phyloP scores from a whole-genome alignment of 2,113 vertebrate genomes.

The Elaphurus davidianus region DNA sequence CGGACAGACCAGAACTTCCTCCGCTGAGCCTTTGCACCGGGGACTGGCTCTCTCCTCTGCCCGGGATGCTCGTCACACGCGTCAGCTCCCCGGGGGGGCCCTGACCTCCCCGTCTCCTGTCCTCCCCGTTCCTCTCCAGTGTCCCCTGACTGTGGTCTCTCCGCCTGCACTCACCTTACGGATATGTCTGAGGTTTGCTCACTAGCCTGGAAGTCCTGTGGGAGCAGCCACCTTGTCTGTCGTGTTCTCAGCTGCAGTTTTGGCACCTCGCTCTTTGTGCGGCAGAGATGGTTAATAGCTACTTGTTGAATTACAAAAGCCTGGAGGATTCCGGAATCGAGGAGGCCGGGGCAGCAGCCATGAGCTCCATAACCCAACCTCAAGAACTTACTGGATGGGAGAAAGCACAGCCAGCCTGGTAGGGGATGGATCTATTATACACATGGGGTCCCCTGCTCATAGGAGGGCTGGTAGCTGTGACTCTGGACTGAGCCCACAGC shows the following conservation, averaged over 20 bases:
- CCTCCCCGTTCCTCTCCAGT: neutral
- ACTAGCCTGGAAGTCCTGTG: neutral
- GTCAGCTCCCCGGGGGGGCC: neutral
- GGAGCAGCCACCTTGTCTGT: neutral
- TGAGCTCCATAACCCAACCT: neutral
- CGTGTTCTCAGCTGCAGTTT: too few species aligned
- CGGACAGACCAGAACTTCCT: neutral
- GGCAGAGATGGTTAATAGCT: neutral
- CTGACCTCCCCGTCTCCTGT: neutral
- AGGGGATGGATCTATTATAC: neutral
- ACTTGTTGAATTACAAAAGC: neutral
- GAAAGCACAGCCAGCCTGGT: neutral
- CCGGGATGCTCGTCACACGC: neutral
- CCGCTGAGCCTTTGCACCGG: neutral
- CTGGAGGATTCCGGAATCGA: neutral
- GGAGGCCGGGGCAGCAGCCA: neutral
- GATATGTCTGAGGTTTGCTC: neutral
- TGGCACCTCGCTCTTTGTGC: neutral
- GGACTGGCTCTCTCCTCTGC: neutral
- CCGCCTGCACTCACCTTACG: fast-evolving
- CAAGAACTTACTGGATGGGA: neutral
- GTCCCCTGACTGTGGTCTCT: neutral
- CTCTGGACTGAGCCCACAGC: neutral
- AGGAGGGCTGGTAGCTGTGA: neutral
- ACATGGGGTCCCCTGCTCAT: neutral